A percentile compares a stretch with the other conserved stretches of the same genome.
Conservation (phyloP, 1,140 invertebrate species). For the Sarcophaga bullata region DNA sequence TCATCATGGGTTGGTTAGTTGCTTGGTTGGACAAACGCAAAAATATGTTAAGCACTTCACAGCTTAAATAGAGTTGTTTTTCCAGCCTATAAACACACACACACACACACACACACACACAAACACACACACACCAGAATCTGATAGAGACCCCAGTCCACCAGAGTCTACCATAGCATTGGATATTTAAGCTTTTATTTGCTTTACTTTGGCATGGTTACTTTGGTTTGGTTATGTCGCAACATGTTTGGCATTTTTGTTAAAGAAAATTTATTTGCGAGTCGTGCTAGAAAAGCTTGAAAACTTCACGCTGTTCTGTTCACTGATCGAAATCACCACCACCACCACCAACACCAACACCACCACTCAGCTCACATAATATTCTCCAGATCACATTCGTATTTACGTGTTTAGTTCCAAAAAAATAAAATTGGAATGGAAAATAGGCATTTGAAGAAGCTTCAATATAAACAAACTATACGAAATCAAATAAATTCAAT, state of each 20-base stretch:
- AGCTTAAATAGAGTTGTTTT: constrained; percentile 23
- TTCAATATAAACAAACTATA: constrained; percentile 4
- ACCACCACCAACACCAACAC: background rate
- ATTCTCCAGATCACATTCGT: too few species aligned
- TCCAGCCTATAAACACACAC: background rate
- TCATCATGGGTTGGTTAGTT: constrained; percentile 28
- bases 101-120: too few species aligned
- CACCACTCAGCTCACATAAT: background rate
- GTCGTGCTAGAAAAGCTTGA: constrained; percentile 31
- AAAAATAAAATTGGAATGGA: too few species aligned
- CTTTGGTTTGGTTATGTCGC: background rate
- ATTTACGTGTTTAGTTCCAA: too few species aligned
- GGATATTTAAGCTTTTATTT: constrained; percentile 3
- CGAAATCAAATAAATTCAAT: constrained; percentile 38
- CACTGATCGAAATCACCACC: constrained; percentile 18
- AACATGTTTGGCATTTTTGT: constrained; percentile 39
- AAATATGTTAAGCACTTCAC: background rate
- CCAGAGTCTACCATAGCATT: background rate
- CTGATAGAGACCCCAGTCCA: background rate
- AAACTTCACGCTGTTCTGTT: constrained; percentile 37
- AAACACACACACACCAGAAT: background rate
- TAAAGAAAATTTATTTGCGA: constrained; percentile 31
- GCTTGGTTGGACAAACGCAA: constrained; percentile 12
- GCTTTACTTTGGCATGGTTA: constrained; percentile 12
- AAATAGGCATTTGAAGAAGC: constrained; percentile 32